Percentiles rank a stretch among this genome's conserved stretches.
Conservation (phyloP, 2,113 vertebrate species). For the Dolichotis patagonum region DNA sequence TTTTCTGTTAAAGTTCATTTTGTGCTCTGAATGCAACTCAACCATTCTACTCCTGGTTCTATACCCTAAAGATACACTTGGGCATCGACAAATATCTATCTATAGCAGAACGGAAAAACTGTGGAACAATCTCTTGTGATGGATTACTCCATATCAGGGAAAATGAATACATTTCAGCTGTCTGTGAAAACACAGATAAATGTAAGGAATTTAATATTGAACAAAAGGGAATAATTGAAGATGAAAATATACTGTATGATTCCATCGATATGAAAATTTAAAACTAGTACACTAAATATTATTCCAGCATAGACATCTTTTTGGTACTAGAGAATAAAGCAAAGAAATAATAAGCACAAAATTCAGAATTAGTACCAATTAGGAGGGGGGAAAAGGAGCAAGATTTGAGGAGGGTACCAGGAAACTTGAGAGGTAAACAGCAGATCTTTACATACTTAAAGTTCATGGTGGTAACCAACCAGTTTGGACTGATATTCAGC, state of each 20-base stretch:
- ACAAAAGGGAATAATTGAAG: slow-evolving; percentile 33
- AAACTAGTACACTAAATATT: slow-evolving; percentile 14
- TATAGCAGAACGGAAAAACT: neutral
- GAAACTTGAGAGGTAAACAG: neutral
- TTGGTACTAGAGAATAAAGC: neutral
- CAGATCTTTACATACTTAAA: neutral
- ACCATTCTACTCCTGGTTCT: neutral
- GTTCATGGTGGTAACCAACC: neutral
- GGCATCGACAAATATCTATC: neutral
- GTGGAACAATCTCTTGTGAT: neutral
- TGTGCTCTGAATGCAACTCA: neutral
- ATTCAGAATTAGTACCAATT: neutral
- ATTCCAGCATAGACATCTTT: neutral
- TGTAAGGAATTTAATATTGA: slow-evolving; percentile 15
- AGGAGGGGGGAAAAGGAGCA: neutral
- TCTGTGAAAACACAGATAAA: neutral
- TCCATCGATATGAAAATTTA: neutral
- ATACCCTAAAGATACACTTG: neutral
- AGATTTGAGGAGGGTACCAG: neutral
- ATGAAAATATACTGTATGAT: neutral
- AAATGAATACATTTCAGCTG: neutral
- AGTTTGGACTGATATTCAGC: neutral
- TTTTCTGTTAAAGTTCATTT: neutral
- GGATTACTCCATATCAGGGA: neutral
- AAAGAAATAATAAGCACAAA: neutral